phyloP scores from a whole-genome alignment of 2,888 invertebrate species.

The Cyaniris semiargus region DNA sequence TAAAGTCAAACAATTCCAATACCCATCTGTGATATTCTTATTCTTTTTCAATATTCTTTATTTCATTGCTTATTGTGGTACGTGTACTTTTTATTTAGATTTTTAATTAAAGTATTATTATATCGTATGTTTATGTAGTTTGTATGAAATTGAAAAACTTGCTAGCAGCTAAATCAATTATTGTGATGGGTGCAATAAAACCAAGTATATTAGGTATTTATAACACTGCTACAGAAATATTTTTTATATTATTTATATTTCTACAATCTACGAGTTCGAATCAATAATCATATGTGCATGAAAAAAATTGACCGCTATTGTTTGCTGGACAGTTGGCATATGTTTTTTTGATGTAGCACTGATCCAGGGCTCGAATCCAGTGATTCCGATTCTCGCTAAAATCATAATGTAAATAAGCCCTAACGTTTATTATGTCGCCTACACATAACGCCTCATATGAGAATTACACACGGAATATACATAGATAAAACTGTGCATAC shows the following conservation, averaged over 20 bases:
- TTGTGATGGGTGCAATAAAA: neutral
- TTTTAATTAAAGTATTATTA: conserved; percentile 6
- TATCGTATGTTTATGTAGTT: neutral
- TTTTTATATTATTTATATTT: neutral
- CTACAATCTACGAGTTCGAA: neutral
- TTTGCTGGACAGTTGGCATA: neutral
- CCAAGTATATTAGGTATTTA: neutral
- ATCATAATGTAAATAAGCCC: neutral
- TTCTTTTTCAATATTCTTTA: neutral
- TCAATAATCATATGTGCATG: neutral
- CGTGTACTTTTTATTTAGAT: neutral
- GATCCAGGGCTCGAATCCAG: neutral
- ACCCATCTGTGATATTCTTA: conserved; percentile 25
- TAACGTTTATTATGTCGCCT: neutral
- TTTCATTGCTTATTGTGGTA: neutral
- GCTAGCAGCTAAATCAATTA: too few relatives aligned
- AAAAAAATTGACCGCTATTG: neutral
- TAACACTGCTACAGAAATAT: too few relatives aligned
- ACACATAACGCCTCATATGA: too few relatives aligned
- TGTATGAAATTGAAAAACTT: neutral
- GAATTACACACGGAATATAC: neutral
- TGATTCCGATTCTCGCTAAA: neutral
- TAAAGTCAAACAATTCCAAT: conserved; percentile 1
- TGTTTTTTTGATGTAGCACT: neutral
- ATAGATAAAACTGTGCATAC: neutral